These are phyloP conservation scores for Plectrocnemia conspersa DNA, from an alignment of 1,140 invertebrate genomes.

Conservation along the genomic window DNA sequence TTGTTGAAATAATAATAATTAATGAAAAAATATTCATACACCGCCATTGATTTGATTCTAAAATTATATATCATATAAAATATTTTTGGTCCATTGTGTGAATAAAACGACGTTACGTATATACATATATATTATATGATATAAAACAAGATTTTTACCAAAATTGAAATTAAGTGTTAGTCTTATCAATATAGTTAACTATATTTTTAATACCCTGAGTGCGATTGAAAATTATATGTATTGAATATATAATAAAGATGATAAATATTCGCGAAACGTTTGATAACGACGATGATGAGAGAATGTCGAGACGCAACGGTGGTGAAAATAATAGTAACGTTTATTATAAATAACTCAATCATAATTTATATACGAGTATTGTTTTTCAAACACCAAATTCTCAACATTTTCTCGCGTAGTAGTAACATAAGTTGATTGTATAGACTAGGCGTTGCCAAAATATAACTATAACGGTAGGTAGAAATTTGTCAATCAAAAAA, in stretches of 20 bases:
- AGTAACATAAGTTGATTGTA: slow-evolving; percentile 21
- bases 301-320: slow-evolving; percentile 11
- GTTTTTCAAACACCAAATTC: slow-evolving; percentile 18
- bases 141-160: slow-evolving; percentile 31
- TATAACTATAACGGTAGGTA: slow-evolving; percentile 13
- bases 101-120: slow-evolving; percentile 20
- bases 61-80: slow-evolving; percentile 21
- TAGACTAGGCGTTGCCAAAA: slow-evolving; percentile 27
- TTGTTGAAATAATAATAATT: no score
- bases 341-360: slow-evolving; percentile 4
- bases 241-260: background rate
- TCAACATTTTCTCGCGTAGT: slow-evolving; percentile 19
- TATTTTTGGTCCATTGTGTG: slow-evolving; percentile 30
- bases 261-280: background rate
- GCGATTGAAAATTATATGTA: slow-evolving; percentile 23
- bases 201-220: slow-evolving; percentile 29
- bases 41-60: no score
- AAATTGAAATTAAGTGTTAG: slow-evolving; percentile 32
- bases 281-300: background rate
- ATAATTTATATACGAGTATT: slow-evolving; percentile 3
- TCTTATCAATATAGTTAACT: slow-evolving; percentile 31
- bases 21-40: no score
- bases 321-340: slow-evolving; percentile 3
- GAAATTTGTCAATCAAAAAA: slow-evolving; percentile 9
- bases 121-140: slow-evolving; percentile 16